phyloP scores from a whole-genome alignment of 2,797 vertebrate species.

The Myioborus melanocephalus region DNA sequence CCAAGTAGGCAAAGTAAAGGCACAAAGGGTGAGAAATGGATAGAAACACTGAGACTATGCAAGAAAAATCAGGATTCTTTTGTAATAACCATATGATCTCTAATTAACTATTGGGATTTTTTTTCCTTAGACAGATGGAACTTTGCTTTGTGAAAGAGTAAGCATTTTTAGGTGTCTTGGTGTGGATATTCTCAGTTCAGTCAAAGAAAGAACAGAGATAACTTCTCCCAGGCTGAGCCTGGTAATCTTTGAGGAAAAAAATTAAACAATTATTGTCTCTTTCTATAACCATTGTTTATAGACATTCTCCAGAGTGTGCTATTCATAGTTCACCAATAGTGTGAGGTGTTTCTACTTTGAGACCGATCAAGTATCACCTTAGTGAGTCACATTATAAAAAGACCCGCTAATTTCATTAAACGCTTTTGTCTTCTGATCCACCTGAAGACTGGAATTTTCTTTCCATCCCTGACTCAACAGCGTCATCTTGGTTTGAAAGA shows the following conservation, averaged over 20 bases:
- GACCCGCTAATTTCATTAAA: neutral
- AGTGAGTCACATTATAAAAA: neutral
- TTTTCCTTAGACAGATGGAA: neutral
- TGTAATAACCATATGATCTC: neutral
- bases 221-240: neutral
- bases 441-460: neutral
- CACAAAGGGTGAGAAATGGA: neutral
- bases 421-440: neutral
- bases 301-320: neutral
- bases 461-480: neutral
- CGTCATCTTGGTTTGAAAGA: neutral
- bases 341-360: neutral
- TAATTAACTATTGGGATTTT: accelerated
- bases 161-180: neutral
- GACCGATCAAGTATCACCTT: neutral
- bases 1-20: neutral
- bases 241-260: neutral
- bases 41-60: neutral
- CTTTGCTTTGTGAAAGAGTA: neutral
- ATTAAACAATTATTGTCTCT: neutral
- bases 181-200: neutral
- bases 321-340: neutral
- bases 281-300: neutral
- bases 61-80: neutral
- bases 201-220: neutral